These are phyloP conservation scores for Pogona vitticeps DNA, from an alignment of 2,113 vertebrate species.

Conservation along the genomic window DNA sequence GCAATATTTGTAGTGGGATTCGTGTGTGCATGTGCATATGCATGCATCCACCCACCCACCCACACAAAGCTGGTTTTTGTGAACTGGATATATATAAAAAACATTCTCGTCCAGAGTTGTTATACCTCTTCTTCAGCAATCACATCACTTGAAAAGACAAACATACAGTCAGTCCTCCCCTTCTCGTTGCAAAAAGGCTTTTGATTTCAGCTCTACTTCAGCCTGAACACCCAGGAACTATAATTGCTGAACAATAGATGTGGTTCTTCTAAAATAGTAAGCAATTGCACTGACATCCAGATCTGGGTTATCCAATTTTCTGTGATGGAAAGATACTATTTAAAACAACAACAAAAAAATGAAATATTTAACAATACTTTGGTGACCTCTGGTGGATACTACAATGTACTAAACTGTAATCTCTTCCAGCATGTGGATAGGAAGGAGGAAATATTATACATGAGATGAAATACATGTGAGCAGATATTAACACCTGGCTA, in stretches of 20 bases:
- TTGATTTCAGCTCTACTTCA: background rate
- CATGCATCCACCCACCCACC: too few relatives aligned
- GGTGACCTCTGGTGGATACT: conserved; percentile 43
- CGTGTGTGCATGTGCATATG: too few relatives aligned
- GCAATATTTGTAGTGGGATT: too few relatives aligned
- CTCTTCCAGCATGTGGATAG: background rate
- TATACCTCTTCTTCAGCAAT: background rate
- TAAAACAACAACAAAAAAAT: background rate
- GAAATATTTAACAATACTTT: background rate
- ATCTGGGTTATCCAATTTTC: background rate
- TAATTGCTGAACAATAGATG: background rate
- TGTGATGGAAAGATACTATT: background rate
- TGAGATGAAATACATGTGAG: too few relatives aligned
- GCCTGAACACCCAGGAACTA: background rate
- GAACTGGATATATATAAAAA: too few relatives aligned
- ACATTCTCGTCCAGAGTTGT: background rate
- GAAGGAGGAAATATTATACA: background rate
- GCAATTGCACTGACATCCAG: background rate
- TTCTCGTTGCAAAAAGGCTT: background rate
- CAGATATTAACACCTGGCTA: too few relatives aligned
- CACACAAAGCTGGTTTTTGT: too few relatives aligned
- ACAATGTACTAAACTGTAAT: background rate
- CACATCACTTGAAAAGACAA: too few relatives aligned
- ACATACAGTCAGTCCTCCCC: background rate
- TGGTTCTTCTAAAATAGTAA: background rate